Percentiles rank a stretch among this genome's conserved stretches.
Conservation (phyloP, 2,888 invertebrate species). For the Melanchra persicariae region DNA sequence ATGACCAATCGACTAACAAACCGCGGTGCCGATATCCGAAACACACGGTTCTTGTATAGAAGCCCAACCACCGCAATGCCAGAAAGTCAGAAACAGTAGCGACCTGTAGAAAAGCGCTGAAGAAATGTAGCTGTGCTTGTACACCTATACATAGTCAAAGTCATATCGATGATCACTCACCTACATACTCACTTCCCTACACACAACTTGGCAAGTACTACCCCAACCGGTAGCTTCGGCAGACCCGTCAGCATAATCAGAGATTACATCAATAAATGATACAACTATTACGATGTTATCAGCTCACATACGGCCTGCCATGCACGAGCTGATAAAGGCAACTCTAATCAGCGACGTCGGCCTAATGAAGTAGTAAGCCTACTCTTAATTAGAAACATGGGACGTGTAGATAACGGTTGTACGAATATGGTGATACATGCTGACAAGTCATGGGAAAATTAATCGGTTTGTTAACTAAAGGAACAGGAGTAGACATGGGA, state of each 20-base stretch:
- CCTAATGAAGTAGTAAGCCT: slow-evolving; percentile 60
- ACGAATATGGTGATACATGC: slow-evolving; percentile 44
- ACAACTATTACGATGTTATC: slow-evolving; percentile 66
- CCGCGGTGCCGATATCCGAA: too few species aligned
- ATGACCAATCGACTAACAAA: too few species aligned
- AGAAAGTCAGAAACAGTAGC: background rate
- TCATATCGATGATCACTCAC: background rate
- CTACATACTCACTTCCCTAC: background rate
- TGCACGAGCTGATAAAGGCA: slow-evolving; percentile 50
- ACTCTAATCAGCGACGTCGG: slow-evolving; percentile 56
- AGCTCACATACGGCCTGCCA: slow-evolving; percentile 51
- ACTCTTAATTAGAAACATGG: slow-evolving; percentile 62
- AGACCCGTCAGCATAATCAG: slow-evolving; percentile 48
- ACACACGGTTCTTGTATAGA: too few species aligned
- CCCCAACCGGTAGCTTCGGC: slow-evolving; percentile 8
- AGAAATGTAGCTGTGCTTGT: background rate
- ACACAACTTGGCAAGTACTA: too few species aligned
- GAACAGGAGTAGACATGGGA: slow-evolving; percentile 9
- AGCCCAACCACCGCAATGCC: too few species aligned
- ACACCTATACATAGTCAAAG: too few species aligned
- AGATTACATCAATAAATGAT: slow-evolving; percentile 66
- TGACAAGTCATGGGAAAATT: slow-evolving; percentile 42
- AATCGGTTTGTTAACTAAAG: slow-evolving; percentile 1
- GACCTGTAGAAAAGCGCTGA: background rate
- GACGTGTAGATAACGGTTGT: slow-evolving; percentile 53